Percentiles rank a stretch among this genome's conserved stretches.
These are phyloP conservation scores for Hoplostethus mediterraneus DNA, from an alignment of 2,797 vertebrate species.

Conservation along the genomic window DNA sequence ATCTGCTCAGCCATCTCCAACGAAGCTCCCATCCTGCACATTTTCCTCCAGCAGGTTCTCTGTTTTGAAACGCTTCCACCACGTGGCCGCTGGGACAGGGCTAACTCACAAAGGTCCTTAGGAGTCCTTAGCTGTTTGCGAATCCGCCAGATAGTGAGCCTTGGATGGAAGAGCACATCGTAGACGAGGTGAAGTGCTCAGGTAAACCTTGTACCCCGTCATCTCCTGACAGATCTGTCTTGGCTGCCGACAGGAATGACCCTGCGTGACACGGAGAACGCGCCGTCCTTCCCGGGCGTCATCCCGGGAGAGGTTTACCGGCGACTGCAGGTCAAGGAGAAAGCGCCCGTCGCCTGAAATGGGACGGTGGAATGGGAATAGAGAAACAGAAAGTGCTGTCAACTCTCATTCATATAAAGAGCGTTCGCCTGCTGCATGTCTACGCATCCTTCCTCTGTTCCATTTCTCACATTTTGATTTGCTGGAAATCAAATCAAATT, in stretches of 20 bases:
- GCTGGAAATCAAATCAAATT: constrained; percentile 6
- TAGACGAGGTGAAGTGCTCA: constrained; percentile 39
- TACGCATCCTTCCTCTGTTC: too few species aligned
- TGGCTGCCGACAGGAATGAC: not conserved
- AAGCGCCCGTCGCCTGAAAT: not conserved
- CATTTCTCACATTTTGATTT: constrained; percentile 1
- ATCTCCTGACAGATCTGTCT: constrained; percentile 19
- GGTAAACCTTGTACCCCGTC: constrained; percentile 31
- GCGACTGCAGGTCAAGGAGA: constrained; percentile 15
- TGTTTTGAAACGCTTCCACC: not conserved
- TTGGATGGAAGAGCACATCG: not conserved
- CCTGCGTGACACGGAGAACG: not conserved
- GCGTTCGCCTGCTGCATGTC: not conserved
- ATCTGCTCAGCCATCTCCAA: constrained; percentile 48
- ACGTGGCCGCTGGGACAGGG: not conserved
- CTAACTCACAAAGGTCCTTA: constrained; percentile 1
- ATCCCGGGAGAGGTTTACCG: constrained; percentile 2
- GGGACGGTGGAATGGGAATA: too few species aligned
- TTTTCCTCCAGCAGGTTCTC: not conserved
- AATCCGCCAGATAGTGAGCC: not conserved
- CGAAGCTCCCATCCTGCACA: not conserved
- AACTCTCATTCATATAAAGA: not conserved
- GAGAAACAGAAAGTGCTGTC: constrained; percentile 5
- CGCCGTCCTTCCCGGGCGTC: too few species aligned
- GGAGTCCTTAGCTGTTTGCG: not conserved